A percentile compares a stretch with the other conserved stretches of the same genome.
Evolutionary conservation across 2,113 vertebrate genomes (phyloP).

Genomic region (Tupaia chinensis): DNA sequence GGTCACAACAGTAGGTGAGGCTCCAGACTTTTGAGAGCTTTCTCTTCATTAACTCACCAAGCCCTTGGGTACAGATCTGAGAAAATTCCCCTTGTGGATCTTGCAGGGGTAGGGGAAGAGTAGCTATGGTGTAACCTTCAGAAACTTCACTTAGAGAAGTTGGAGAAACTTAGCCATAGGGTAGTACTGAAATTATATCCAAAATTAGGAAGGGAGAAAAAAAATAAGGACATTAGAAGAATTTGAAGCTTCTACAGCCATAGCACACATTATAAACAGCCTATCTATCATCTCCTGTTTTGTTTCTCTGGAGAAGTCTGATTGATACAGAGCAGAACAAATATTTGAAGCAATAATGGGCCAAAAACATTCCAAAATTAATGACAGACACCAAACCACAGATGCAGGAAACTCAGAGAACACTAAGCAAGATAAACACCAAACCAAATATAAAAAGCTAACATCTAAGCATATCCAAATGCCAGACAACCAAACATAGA

Average conservation of each 20-base stretch:
- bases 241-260: neutral
- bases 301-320: neutral
- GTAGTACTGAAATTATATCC: neutral
- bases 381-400: neutral
- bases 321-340: neutral
- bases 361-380: neutral
- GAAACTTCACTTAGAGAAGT: neutral
- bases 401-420: neutral
- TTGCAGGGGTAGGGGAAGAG: neutral
- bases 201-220: neutral
- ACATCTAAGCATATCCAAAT: neutral
- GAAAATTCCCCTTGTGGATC: neutral
- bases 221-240: conserved; percentile 3
- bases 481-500: neutral
- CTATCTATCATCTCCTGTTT: neutral
- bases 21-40: neutral
- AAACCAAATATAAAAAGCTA: neutral
- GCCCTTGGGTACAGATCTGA: neutral
- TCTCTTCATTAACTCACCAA: neutral
- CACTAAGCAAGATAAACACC: neutral
- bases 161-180: neutral
- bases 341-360: neutral
- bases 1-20: neutral
- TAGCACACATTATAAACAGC: neutral
- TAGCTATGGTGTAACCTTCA: neutral